Conservation (phyloP, 2,113 vertebrate species). For the Hiodon tergisus region DNA sequence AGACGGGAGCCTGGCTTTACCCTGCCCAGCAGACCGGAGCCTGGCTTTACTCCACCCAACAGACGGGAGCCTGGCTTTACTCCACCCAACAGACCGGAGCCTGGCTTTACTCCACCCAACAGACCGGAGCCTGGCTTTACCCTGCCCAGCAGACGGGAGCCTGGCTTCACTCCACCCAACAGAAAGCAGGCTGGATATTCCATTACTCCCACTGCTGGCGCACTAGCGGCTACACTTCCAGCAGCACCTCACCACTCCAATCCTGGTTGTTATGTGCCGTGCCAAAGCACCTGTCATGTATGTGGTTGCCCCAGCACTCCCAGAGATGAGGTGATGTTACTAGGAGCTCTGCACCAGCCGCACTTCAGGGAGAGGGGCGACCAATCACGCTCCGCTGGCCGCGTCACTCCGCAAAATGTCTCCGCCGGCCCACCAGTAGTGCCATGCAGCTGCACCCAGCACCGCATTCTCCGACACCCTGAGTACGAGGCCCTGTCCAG, state of each 20-base stretch:
- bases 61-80: neutral
- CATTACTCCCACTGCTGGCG: neutral
- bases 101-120: neutral
- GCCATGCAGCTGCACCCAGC: no score
- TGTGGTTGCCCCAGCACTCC: neutral
- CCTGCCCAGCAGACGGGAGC: neutral
- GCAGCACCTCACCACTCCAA: neutral
- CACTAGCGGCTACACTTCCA: neutral
- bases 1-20: neutral
- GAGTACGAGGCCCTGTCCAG: no score
- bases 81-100: neutral
- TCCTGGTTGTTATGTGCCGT: neutral
- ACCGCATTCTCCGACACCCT: no score
- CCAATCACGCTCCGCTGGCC: neutral
- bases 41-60: neutral
- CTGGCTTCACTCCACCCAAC: neutral
- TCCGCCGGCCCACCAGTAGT: no score
- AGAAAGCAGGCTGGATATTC: neutral
- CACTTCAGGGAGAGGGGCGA: neutral
- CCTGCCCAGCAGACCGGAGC: neutral
- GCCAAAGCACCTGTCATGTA: neutral
- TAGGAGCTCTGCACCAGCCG: neutral
- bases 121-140: neutral
- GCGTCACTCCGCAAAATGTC: no score
- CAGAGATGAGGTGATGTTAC: neutral